Evolutionary conservation across 2,797 vertebrate genomes (phyloP), one percentile per base, ranked within the genome.

Genomic region (Mus spretus): DNA sequence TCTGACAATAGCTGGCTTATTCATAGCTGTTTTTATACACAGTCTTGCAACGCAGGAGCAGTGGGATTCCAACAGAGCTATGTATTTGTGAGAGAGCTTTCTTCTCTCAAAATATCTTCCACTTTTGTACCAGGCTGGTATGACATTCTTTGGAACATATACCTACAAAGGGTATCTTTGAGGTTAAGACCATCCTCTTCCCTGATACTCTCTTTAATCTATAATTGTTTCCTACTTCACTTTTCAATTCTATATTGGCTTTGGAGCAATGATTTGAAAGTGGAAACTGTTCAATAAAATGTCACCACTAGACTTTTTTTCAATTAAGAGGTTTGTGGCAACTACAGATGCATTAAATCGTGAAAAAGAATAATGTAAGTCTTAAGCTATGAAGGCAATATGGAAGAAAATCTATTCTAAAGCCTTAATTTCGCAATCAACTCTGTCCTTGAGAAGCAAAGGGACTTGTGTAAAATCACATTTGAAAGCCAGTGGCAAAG

Each of bases 251-350:
- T 78, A 28, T 47, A 47, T 90, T 72, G 24, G 59, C 87, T 96
- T 94, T 86, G 65, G 74, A 82, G 74, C 20, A 77, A 85, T 63
- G 37, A 80, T 50, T 93, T 96, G 82, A 93, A 92, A 91, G 28
- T 77, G 28, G 70, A 47, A 90, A 82, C n/a, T 61, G 40, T 91
- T 93, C 79, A 89, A 50, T 75, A 83, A 91, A 82, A 94, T 47
- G 61, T 59, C 67, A 5, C 40, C n/a, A 70, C 79, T 37, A 55
- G 40, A 81, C 59, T 14, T 94, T 96, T 9, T 96, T 92, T 13
- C 22, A 91, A 24, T 83, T 61, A 82, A 86, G 20, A 93, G 11
- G 87, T 92, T 80, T 89, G n/a, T 86, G 59, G 34, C 34, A 95
- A 61, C 26, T 82, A 67, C 3, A 74, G 40, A 6, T 55, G 0